Base-by-base conservation (phyloP, 2,797 vertebrate species). In the Coregonus ussuriensis region DNA sequence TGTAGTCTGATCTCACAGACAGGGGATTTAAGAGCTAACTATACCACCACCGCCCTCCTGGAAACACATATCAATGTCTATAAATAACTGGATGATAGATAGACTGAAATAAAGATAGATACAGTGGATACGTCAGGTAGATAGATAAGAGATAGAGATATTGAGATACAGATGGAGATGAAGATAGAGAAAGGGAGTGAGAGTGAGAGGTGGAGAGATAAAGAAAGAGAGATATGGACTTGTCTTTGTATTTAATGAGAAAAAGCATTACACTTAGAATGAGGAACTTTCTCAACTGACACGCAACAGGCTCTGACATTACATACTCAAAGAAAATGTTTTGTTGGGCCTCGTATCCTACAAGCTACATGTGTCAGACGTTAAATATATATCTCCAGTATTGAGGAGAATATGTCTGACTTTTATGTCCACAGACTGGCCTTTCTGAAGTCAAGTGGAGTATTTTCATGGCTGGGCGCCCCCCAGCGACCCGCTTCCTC, bases 1-100 rank as follows among this genome's bases (percentile, higher is more conserved):
- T 90, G 87, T 86, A 93, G 92, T 93, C 91, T 94, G 93, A 93
- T 93, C 92, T 94, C 92, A 93, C 90, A 88, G 82, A 89, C 88
- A 83, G 77, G 74, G 91, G 92, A 93, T 92, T 93, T 93, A 92
- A 92, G 91, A 91, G 88, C 92, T 91, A 93, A 93, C 91, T 91
- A 91, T 89, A 90, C 85, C 90, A 84, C 41, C 41, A 47, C 84
- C 86, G 81, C 85, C 89, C 88, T 90, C 88, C 81, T 82, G 86
- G 86, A 74, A 31, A 73, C 72, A 85, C 80, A 84, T 84, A 85
- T 85, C 79, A 87, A 86, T 68, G 80, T 76, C 91, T 92, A 93
- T 92, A 91, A 94, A 94, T 94, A 93, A 89, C 85, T 77, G 70
- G 29, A 52, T 4, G 87, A 88, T 54, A 75, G 85, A 91, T 86